Evolutionary conservation across 2,113 vertebrate species (phyloP).

Genomic region (Carettochelys insculpta): DNA sequence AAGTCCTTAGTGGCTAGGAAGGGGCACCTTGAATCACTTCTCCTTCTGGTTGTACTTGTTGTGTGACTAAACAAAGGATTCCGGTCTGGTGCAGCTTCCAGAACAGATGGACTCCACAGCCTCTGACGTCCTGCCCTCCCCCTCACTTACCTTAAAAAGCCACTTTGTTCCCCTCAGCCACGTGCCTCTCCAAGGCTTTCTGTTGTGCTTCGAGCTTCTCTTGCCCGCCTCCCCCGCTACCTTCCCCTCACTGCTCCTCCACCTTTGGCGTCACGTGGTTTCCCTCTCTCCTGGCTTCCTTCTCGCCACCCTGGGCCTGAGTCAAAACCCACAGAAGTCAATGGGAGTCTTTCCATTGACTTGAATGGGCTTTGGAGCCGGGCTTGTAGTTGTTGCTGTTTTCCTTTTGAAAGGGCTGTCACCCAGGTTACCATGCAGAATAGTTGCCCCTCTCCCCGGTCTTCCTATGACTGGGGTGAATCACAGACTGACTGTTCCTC

Average conservation of each 20-base stretch:
- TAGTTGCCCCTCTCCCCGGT: neutral
- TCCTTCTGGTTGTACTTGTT: neutral
- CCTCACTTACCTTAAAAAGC: neutral
- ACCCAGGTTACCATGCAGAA: neutral
- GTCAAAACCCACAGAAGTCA: neutral
- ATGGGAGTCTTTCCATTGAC: neutral
- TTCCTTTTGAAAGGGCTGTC: neutral
- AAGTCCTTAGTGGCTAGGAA: neutral
- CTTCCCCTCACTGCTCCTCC: neutral
- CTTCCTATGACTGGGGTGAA: neutral
- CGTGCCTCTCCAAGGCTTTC: neutral
- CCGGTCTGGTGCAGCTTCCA: neutral
- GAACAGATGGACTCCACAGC: neutral
- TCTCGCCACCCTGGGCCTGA: neutral
- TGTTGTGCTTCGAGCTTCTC: neutral
- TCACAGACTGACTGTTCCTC: neutral
- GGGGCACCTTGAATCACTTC: neutral
- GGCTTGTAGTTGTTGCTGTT: neutral
- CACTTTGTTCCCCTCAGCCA: neutral
- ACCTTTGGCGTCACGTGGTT: neutral
- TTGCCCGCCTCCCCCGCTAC: neutral
- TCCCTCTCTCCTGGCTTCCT: neutral
- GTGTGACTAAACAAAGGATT: neutral
- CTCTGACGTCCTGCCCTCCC: neutral
- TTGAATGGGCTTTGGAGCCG: neutral